phyloP scores from a whole-genome alignment of 2,888 invertebrate genomes.

The Agriopis aurantiaria region DNA sequence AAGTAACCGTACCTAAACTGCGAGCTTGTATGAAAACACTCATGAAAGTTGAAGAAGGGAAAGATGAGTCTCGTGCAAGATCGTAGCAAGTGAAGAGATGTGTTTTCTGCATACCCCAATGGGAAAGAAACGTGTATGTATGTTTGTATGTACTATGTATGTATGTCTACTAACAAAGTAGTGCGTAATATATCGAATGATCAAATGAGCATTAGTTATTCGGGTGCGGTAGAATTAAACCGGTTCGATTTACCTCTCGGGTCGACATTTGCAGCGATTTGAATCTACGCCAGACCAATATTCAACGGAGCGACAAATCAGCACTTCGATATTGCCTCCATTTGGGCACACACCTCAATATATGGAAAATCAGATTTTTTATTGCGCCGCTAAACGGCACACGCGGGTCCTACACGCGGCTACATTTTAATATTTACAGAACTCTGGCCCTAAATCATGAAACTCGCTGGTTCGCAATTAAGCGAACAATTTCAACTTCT shows the following conservation, averaged over 20 bases:
- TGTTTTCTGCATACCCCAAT: no score
- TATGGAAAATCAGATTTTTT: constrained; percentile 80
- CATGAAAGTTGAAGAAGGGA: no score
- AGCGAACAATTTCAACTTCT: constrained; percentile 63
- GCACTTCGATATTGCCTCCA: constrained; percentile 85
- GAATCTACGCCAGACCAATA: constrained; percentile 83
- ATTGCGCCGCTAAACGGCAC: constrained; percentile 59
- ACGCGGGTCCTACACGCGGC: constrained; percentile 39
- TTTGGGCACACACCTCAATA: constrained; percentile 80
- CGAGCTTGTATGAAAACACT: no score
- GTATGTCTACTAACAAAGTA: not conserved
- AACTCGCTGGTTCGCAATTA: constrained; percentile 61
- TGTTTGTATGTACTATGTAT: no score
- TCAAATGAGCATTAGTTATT: constrained; percentile 44
- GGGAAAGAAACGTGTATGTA: no score
- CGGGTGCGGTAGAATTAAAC: constrained; percentile 63
- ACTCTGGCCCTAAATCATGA: constrained; percentile 49
- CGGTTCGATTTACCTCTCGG: constrained; percentile 63
- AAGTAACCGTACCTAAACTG: no score
- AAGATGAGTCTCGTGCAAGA: no score
- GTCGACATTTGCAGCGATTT: constrained; percentile 73
- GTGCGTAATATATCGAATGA: constrained; percentile 27
- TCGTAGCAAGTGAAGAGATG: no score
- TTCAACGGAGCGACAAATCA: constrained; percentile 83
- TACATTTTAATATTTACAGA: constrained; percentile 61